Base-by-base conservation (phyloP, 2,113 vertebrate species). In the Elephas maximus region DNA sequence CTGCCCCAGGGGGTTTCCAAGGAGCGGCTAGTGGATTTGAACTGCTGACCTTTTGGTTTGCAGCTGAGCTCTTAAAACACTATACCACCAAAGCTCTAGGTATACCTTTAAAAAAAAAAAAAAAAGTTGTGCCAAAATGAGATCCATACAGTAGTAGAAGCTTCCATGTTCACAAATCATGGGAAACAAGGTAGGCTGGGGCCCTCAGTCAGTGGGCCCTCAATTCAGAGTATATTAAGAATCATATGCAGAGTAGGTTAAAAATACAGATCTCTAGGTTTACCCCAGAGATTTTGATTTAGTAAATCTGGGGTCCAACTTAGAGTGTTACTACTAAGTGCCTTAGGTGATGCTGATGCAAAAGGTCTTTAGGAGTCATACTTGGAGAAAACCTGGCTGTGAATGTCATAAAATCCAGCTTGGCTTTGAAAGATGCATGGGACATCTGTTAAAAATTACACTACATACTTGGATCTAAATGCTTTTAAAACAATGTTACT, bases 401-500 rank as follows among this genome's bases (percentile, higher is more conserved):
- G 17, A 74, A 91, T 20, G 28, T 84, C 63, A 23, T 53, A 86
- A 95, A 48, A 48, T 65, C 30, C 69, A 90, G 62, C n/a, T 94
- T 57, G 88, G 78, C 63, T 91, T 93, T 92, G 65, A 85, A 83
- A 81, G 20, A 41, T 74, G 9, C n/a, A n/a, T 18, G 20, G 48
- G 20, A 11, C 28, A 89, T 71, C 60, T 67, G 7, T 45, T 79
- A 95, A 45, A 77, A 63, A 2, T 57, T 63, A 44, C 10, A 95
- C 45, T 86, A 71, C 6, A 86, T 1, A 69, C n/a, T 9, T 67
- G 41, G 48, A 79, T 2, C 33, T 67, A 96, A 71, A 57, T 77
- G 51, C 60, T 96, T 96, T 67, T 86, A 76, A 93, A 80, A 45
- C 41, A 91, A 67, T n/a, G 48, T 88, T 88, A 88, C 41, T 91